phyloP scores from a whole-genome alignment of 2,888 invertebrate species.

The Taphrorychus bicolor region DNA sequence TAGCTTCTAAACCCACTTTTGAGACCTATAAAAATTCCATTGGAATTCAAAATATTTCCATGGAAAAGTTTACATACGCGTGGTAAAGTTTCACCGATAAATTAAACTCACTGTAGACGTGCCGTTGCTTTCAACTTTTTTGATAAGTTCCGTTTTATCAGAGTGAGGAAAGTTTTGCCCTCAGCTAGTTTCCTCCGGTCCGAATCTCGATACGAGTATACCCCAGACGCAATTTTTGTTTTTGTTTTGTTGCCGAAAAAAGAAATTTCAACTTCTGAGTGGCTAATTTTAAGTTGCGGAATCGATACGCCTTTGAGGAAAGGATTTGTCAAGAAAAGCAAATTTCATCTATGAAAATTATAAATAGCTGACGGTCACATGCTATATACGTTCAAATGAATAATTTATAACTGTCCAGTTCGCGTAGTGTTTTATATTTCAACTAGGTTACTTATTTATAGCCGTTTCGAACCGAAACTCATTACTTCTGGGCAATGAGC shows the following conservation, averaged over 20 bases:
- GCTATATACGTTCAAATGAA: conserved; percentile 19
- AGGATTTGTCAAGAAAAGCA: not conserved
- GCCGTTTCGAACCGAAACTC: not conserved
- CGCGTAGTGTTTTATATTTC: conserved; percentile 22
- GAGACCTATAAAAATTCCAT: not conserved
- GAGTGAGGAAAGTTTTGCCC: conserved; percentile 29
- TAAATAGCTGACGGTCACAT: too few relatives aligned
- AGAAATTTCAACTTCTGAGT: not conserved
- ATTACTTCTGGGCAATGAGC: not conserved
- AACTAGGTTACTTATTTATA: conserved; percentile 13
- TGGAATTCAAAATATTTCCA: conserved; percentile 6
- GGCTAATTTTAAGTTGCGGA: not conserved
- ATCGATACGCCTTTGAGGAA: not conserved
- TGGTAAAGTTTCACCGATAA: conserved; percentile 31
- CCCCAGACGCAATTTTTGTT: conserved; percentile 17
- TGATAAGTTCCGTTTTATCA: conserved; percentile 34
- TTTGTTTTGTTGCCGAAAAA: conserved; percentile 7
- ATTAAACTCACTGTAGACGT: conserved; percentile 33
- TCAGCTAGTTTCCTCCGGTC: conserved; percentile 22
- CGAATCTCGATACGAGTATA: conserved; percentile 23
- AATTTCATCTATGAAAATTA: too few relatives aligned
- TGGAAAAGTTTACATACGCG: conserved; percentile 27
- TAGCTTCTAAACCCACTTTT: too few relatives aligned
- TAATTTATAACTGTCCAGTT: conserved; percentile 25
- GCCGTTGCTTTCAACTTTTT: conserved; percentile 26